Evolutionary conservation across 1,140 invertebrate species (phyloP).

Genomic region (Nasonia longicornis): DNA sequence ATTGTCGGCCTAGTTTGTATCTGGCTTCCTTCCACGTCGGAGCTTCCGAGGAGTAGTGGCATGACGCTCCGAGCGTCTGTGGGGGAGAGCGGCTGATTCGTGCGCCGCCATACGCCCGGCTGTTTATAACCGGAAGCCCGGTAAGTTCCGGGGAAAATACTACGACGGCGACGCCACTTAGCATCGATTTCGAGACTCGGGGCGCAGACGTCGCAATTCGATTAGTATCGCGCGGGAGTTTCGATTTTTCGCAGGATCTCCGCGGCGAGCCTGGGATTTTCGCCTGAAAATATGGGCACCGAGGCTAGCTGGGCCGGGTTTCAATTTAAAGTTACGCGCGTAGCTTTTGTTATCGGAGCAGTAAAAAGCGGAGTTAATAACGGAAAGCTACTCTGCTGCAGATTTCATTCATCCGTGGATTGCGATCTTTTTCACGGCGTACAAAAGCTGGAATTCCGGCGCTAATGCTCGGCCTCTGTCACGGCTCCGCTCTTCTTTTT

Average conservation of each 20-base stretch:
- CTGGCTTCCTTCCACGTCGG: constrained; percentile 58
- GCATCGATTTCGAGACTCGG: constrained; percentile 40
- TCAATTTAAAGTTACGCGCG: not conserved
- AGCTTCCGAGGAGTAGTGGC: constrained; percentile 31
- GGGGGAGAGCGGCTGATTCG: not conserved
- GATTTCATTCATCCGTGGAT: no score
- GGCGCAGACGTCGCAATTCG: not conserved
- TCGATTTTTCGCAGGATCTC: not conserved
- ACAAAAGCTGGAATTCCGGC: no score
- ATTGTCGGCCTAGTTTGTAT: constrained; percentile 60
- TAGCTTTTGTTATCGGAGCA: no score
- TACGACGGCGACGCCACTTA: constrained; percentile 46
- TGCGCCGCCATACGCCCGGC: constrained; percentile 34
- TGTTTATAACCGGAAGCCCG: constrained; percentile 54
- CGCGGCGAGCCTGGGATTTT: no score
- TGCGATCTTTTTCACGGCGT: no score
- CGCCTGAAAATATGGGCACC: no score
- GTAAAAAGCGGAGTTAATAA: no score
- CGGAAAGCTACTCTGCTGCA: no score
- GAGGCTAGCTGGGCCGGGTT: no score
- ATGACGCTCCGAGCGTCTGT: constrained; percentile 24
- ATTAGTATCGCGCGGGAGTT: not conserved
- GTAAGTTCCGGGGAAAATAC: constrained; percentile 50
- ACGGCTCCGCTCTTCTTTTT: not conserved
- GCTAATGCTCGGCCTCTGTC: no score